Evolutionary conservation across 2,113 vertebrate genomes (phyloP).

Genomic region (Caloenas nicobarica): DNA sequence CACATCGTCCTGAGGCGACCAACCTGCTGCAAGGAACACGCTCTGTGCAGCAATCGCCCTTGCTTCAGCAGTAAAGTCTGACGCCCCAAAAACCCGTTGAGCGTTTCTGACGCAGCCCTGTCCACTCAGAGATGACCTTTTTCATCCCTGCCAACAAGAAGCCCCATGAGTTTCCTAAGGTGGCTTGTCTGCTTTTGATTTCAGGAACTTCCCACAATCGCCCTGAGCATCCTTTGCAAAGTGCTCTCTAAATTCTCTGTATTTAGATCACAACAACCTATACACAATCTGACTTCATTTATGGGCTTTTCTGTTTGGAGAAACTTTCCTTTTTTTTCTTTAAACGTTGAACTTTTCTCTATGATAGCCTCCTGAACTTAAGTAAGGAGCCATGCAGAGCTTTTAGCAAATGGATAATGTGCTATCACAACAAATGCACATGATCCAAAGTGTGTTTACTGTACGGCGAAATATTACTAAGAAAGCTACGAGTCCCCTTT

Average conservation of each 20-base stretch:
- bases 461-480: background rate
- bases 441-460: background rate
- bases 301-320: background rate
- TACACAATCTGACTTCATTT: background rate
- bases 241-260: background rate
- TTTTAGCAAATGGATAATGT: background rate
- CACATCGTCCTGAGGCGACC: background rate
- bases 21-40: background rate
- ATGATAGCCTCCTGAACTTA: background rate
- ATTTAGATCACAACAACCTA: background rate
- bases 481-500: background rate
- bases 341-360: background rate
- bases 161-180: background rate
- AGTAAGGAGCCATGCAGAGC: background rate
- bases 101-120: background rate
- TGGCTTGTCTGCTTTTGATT: background rate
- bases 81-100: background rate
- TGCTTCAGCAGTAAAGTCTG: background rate
- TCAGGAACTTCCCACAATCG: background rate
- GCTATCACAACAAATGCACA: accelerated
- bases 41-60: background rate
- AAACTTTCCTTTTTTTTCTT: background rate
- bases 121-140: background rate
- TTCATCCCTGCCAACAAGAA: background rate
- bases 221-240: background rate